Evolutionary conservation across 2,888 invertebrate genomes (phyloP).

Genomic region (Zhuqinia jingwanae): DNA sequence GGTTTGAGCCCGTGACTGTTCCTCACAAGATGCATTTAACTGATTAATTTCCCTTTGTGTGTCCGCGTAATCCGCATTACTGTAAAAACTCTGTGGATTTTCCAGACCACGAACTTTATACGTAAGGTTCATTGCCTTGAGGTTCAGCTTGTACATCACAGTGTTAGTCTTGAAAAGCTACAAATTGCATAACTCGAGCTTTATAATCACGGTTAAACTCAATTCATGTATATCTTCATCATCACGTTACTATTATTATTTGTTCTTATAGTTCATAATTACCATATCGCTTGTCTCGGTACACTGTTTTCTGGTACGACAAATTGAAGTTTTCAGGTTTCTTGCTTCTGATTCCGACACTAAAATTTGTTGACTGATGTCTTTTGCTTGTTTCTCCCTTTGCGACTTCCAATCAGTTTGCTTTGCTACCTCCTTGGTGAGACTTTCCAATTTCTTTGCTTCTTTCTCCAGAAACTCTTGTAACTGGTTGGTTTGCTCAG

Average conservation of each 20-base stretch:
- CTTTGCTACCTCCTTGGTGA: conserved; percentile 84
- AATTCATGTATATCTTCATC: conserved; percentile 1
- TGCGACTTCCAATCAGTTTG: conserved; percentile 50
- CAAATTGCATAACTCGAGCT: neutral
- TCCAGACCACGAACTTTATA: conserved; percentile 37
- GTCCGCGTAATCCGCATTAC: neutral
- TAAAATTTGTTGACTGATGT: conserved; percentile 5
- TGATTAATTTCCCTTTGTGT: conserved; percentile 23
- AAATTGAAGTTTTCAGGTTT: conserved; percentile 22
- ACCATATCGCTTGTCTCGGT: conserved; percentile 20
- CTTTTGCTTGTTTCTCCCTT: conserved; percentile 40
- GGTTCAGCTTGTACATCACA: conserved; percentile 39
- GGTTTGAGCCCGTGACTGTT: conserved; percentile 34
- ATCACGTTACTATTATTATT: neutral
- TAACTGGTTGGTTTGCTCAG: conserved; percentile 84
- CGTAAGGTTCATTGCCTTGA: neutral
- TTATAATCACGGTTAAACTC: neutral
- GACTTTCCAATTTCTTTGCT: conserved; percentile 85
- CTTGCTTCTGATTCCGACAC: conserved; percentile 33
- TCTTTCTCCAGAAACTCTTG: conserved; percentile 85
- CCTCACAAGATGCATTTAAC: conserved; percentile 56
- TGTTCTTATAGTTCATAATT: too few relatives aligned
- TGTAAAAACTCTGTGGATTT: conserved; percentile 18
- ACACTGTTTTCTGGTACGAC: neutral
- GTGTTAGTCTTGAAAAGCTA: conserved; percentile 37